Conservation (phyloP, 2,113 vertebrate genomes). For the Siniperca knerii region DNA sequence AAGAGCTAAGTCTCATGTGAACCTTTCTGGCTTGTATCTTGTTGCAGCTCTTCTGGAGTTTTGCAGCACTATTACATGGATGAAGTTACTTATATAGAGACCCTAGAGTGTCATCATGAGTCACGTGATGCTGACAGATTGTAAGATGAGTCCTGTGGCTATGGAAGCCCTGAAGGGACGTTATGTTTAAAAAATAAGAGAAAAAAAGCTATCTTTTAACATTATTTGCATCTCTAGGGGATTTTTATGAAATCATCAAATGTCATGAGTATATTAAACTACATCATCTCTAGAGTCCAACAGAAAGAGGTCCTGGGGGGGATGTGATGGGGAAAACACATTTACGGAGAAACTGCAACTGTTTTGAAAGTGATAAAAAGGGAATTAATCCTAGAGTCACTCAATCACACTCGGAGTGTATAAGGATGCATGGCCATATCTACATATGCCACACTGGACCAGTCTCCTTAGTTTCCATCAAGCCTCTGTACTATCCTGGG, state of each 20-base stretch:
- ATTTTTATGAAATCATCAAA: conserved; percentile 12
- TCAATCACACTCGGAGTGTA: not conserved
- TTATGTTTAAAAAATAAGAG: not conserved
- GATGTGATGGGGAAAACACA: conserved; percentile 43
- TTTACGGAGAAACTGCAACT: not conserved
- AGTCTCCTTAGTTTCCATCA: not conserved
- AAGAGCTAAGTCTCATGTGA: conserved; percentile 24
- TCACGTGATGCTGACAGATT: conserved; percentile 60
- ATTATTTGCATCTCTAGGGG: not conserved
- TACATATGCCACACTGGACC: not conserved
- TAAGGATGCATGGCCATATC: not conserved
- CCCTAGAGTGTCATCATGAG: conserved; percentile 39
- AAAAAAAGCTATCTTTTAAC: not conserved
- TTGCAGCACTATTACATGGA: conserved; percentile 25
- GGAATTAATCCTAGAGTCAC: not conserved
- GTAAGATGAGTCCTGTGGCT: conserved; percentile 33
- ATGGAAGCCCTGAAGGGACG: conserved; percentile 24
- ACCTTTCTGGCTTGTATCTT: not conserved
- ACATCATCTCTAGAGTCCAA: conserved; percentile 6
- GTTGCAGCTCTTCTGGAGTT: conserved; percentile 46
- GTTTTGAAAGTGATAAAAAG: conserved; percentile 6
- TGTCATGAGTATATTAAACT: not conserved
- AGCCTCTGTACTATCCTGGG: not conserved
- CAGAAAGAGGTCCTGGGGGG: not conserved
- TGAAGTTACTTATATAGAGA: conserved; percentile 72